Evolutionary conservation across 2,888 invertebrate genomes (phyloP).

Genomic region (Smittia sp.): DNA sequence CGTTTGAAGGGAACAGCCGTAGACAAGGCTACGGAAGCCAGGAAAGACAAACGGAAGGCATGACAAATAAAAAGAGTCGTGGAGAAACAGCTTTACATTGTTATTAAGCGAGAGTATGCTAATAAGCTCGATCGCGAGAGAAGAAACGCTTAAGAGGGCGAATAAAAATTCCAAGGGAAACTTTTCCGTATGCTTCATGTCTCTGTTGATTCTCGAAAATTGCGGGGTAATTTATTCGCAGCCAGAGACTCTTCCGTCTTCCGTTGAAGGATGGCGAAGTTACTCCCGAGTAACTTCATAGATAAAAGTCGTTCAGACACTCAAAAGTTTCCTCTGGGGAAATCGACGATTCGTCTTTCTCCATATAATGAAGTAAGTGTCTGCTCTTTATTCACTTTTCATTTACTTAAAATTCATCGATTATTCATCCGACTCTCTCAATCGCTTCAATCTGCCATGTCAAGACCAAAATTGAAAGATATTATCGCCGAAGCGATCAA

Average conservation of each 20-base stretch:
- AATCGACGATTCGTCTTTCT: no score
- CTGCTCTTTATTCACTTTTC: no score
- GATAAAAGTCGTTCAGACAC: no score
- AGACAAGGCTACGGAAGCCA: not conserved
- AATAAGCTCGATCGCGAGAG: conserved; percentile 4
- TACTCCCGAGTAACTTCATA: no score
- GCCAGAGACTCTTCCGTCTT: no score
- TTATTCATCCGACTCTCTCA: not conserved
- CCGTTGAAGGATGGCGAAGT: no score
- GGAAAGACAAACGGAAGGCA: not conserved
- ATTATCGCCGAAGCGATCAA: not conserved
- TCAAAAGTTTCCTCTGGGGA: no score
- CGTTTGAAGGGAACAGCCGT: not conserved
- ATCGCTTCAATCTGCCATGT: not conserved
- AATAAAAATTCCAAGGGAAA: not conserved
- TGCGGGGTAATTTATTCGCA: not conserved
- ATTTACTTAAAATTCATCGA: conserved; percentile 5
- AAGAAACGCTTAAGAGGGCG: not conserved
- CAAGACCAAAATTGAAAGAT: not conserved
- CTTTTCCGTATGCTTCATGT: not conserved
- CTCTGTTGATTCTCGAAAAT: no score
- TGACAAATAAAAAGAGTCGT: not conserved
- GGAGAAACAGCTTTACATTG: conserved; percentile 16
- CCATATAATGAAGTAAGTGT: no score
- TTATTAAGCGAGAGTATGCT: conserved; percentile 23